A percentile compares a stretch with the other conserved stretches of the same genome.
These are phyloP conservation scores for Hucho hucho DNA, from an alignment of 2,113 vertebrate genomes.

Conservation along the genomic window DNA sequence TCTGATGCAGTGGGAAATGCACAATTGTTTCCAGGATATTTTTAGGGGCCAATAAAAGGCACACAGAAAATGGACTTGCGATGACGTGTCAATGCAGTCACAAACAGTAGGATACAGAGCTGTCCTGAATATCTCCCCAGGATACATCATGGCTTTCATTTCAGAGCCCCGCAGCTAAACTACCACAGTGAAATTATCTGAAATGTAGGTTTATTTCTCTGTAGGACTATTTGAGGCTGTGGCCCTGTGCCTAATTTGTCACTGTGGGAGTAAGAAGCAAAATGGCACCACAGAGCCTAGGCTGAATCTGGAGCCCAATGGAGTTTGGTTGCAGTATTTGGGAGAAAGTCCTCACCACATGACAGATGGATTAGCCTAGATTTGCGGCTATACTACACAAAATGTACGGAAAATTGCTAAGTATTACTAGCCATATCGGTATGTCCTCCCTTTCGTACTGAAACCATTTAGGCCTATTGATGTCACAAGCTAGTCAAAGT, in stretches of 20 bases:
- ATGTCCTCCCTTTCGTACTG: not conserved
- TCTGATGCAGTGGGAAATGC: too few species aligned
- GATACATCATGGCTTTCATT: slow-evolving; percentile 52
- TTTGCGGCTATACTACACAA: not conserved
- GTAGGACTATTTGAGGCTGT: slow-evolving; percentile 11
- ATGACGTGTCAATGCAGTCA: slow-evolving; percentile 31
- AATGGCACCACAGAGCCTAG: slow-evolving; percentile 11
- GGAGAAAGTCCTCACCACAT: slow-evolving; percentile 7
- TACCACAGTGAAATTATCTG: slow-evolving; percentile 47
- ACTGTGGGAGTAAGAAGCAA: slow-evolving; percentile 21
- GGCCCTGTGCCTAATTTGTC: slow-evolving; percentile 22
- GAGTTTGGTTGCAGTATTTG: slow-evolving; percentile 16
- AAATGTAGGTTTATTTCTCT: slow-evolving; percentile 39
- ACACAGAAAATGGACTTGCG: slow-evolving; percentile 4
- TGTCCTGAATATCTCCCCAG: slow-evolving; percentile 50
- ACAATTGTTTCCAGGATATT: too few species aligned
- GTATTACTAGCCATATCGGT: not conserved
- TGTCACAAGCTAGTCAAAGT: not conserved
- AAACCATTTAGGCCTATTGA: not conserved
- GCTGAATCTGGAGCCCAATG: not conserved
- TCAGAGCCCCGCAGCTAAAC: slow-evolving; percentile 48
- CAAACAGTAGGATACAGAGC: slow-evolving; percentile 47
- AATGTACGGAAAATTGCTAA: not conserved
- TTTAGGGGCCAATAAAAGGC: not conserved
- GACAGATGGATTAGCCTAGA: slow-evolving; percentile 12